Evolutionary conservation across 2,113 vertebrate genomes (phyloP).

Genomic region (Clarias macrocephalus): DNA sequence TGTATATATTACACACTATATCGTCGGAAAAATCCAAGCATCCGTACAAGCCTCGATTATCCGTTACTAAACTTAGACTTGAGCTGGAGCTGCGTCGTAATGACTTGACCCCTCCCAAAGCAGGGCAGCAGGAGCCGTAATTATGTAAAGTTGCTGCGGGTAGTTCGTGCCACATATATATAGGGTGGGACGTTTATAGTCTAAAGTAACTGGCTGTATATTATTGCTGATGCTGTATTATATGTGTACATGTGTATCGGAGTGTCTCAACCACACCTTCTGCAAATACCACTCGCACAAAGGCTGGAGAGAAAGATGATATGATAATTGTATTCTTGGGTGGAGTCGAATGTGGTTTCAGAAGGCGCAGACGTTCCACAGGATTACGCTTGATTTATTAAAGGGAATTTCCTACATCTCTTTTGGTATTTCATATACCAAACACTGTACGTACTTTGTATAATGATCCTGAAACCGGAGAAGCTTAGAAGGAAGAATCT

Average conservation of each 20-base stretch:
- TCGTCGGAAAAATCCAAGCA: not conserved
- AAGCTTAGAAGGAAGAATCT: not conserved
- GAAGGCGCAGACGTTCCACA: conserved; percentile 40
- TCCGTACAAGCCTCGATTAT: not conserved
- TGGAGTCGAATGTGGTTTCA: conserved; percentile 48
- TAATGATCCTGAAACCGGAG: not conserved
- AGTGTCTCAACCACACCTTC: not conserved
- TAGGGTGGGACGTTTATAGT: conserved; percentile 25
- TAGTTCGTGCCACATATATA: not conserved
- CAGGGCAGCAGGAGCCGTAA: conserved; percentile 20
- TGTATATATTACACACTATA: not conserved
- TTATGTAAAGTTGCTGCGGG: conserved; percentile 18
- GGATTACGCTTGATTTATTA: conserved; percentile 47
- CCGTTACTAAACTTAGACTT: conserved; percentile 1
- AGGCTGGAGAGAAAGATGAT: conserved; percentile 39
- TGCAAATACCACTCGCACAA: conserved; percentile 12
- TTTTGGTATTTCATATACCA: not conserved
- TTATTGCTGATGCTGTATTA: not conserved
- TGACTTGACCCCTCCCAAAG: conserved; percentile 22
- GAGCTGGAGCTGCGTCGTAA: conserved; percentile 15
- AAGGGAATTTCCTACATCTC: conserved; percentile 28
- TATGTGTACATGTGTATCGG: not conserved
- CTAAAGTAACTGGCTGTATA: not conserved
- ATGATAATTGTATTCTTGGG: conserved; percentile 50
- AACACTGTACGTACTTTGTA: not conserved